These are phyloP conservation scores for Platerodrilus igneus DNA, from an alignment of 2,888 invertebrate species.

Conservation along the genomic window DNA sequence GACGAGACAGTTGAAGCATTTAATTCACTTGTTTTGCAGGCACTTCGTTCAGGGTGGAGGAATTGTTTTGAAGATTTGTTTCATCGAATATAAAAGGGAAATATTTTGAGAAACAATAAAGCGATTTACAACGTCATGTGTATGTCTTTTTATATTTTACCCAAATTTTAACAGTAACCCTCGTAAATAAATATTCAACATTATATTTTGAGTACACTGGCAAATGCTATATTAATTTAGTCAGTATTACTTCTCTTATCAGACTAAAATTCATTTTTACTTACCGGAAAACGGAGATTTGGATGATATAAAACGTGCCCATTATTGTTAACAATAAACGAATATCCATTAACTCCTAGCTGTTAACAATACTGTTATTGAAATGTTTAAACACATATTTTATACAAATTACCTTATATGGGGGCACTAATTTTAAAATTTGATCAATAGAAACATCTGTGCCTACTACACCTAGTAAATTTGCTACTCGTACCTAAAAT, in stretches of 20 bases:
- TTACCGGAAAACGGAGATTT: slow-evolving; percentile 84
- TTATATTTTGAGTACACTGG: no score
- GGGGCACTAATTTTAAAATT: slow-evolving; percentile 90
- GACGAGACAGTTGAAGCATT: no score
- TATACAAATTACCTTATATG: slow-evolving; percentile 68
- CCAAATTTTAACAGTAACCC: no score
- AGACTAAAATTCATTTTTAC: slow-evolving; percentile 33
- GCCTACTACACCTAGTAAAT: slow-evolving; percentile 93
- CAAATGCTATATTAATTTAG: slow-evolving; percentile 4
- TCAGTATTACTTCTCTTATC: slow-evolving; percentile 3
- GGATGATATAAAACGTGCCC: slow-evolving; percentile 96
- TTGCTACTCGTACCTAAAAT: slow-evolving; percentile 76
- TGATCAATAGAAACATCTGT: slow-evolving; percentile 95
- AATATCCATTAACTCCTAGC: slow-evolving; percentile 94
- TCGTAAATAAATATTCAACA: no score
- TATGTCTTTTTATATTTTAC: no score
- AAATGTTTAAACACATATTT: slow-evolving; percentile 11
- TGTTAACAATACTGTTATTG: slow-evolving; percentile 48
- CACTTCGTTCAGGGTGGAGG: no score
- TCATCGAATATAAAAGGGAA: no score
- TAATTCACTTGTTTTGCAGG: no score
- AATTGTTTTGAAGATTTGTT: no score
- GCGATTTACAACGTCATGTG: no score
- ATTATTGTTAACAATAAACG: slow-evolving; percentile 96
- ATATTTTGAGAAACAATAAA: no score